Conservation (phyloP, 2,113 vertebrate genomes). For the Pavo muticus region DNA sequence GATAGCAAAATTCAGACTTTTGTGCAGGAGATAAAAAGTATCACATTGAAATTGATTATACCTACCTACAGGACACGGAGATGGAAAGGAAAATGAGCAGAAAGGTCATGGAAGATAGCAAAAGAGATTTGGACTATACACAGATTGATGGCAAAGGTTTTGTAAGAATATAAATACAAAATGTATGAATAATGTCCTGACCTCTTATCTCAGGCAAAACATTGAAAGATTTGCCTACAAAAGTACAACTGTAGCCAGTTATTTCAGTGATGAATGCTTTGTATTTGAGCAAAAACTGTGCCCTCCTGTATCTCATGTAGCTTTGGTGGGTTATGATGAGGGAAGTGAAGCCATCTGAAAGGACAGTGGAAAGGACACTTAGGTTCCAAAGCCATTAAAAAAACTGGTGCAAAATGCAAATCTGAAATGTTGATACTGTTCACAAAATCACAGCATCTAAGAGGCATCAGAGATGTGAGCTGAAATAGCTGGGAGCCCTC, state of each 20-base stretch:
- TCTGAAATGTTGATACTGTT: accelerated
- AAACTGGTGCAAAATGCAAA: not conserved
- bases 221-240: not conserved
- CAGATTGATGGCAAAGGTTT: not conserved
- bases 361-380: not conserved
- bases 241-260: not conserved
- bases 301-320: accelerated
- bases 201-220: not conserved
- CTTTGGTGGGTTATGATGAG: not conserved
- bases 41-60: not conserved
- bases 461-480: not conserved
- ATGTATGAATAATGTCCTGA: not conserved
- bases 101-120: not conserved
- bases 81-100: not conserved
- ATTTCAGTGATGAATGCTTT: not conserved
- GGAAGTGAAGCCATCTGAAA: not conserved
- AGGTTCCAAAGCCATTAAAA: not conserved
- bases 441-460: not conserved
- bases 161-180: not conserved
- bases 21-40: not conserved
- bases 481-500: not conserved
- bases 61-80: not conserved
- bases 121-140: not conserved
- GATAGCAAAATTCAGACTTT: not conserved
- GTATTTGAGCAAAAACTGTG: not conserved